Evolutionary conservation across 2,113 vertebrate genomes (phyloP).

Genomic region (Vidua macroura): DNA sequence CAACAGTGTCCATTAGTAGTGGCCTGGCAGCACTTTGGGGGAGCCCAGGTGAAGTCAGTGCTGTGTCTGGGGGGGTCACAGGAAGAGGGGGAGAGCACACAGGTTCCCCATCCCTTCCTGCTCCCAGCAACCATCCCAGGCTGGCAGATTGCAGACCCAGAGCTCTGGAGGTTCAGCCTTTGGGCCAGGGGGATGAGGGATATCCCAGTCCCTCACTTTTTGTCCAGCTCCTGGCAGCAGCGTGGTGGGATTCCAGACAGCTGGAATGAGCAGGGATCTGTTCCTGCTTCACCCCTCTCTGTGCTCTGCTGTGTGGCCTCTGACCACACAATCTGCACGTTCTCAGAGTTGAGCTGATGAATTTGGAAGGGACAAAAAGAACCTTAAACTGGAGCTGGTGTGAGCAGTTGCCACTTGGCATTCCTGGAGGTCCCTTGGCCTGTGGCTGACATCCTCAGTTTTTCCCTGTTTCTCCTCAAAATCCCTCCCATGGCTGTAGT

Average conservation of each 20-base stretch:
- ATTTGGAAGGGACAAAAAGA: neutral
- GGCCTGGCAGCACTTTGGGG: neutral
- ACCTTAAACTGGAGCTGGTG: neutral
- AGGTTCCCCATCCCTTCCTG: neutral
- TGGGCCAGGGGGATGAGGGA: neutral
- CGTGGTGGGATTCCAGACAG: neutral
- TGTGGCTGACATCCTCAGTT: fast-evolving
- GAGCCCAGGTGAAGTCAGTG: neutral
- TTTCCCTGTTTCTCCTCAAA: neutral
- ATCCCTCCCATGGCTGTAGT: neutral
- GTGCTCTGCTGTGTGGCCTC: neutral
- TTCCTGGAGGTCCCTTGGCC: neutral
- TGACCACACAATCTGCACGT: neutral
- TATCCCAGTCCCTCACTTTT: neutral
- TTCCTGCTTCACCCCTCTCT: neutral
- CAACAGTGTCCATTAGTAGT: fast-evolving
- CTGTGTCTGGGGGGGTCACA: fast-evolving
- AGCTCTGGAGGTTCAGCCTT: neutral
- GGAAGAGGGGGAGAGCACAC: neutral
- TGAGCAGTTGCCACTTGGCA: fast-evolving
- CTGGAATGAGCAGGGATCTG: neutral
- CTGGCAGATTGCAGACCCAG: neutral
- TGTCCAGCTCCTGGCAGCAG: neutral
- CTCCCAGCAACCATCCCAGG: fast-evolving
- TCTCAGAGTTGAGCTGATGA: fast-evolving